Evolutionary conservation across 2,888 invertebrate genomes (phyloP).

Genomic region (Drosophila infuscata): DNA sequence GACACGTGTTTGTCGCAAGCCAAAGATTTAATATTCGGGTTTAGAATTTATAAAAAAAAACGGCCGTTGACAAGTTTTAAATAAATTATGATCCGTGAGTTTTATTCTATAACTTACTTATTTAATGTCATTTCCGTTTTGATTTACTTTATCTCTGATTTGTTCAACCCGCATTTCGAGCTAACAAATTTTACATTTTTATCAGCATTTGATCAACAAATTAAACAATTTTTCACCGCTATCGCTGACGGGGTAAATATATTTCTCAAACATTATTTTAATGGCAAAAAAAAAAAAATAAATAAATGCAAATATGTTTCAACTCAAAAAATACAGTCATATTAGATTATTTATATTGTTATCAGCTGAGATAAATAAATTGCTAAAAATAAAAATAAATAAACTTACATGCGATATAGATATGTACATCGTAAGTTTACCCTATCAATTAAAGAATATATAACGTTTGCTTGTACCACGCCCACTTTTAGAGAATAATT

Average conservation of each 20-base stretch:
- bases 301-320: conserved; percentile 31
- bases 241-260: conserved; percentile 31
- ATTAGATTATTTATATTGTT: conserved; percentile 36
- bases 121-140: not conserved
- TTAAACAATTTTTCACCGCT: conserved; percentile 19
- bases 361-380: conserved; percentile 65
- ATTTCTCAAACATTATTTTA: conserved; percentile 39
- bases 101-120: not conserved
- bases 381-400: conserved; percentile 21
- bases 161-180: not conserved
- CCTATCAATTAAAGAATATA: conserved; percentile 29
- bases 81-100: not conserved
- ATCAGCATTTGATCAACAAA: conserved; percentile 30
- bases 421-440: conserved; percentile 19
- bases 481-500: conserved; percentile 10
- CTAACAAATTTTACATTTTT: conserved; percentile 11
- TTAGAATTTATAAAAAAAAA: not conserved
- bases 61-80: not conserved
- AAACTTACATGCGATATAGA: not conserved
- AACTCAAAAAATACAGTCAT: conserved; percentile 17
- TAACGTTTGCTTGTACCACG: not conserved
- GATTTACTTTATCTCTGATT: not conserved
- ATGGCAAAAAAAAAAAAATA: conserved; percentile 21
- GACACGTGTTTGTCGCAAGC: conserved; percentile 2
- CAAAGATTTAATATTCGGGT: not conserved